Evolutionary conservation across 1,140 invertebrate genomes (phyloP).

Genomic region (Drosophila kepulauana): DNA sequence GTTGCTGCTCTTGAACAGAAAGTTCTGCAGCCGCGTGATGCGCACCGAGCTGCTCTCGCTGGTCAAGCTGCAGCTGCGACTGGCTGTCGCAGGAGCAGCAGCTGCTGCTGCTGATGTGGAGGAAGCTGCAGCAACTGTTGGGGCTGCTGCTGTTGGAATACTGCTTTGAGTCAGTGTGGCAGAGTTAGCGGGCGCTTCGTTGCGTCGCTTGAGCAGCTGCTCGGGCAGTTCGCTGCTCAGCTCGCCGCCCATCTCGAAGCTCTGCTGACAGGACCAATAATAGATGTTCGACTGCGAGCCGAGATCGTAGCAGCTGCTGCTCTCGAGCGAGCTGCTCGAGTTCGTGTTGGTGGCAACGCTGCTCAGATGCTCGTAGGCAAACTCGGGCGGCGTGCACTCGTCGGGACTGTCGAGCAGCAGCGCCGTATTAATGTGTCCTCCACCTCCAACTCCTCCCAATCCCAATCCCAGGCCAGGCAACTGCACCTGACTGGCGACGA

Average conservation of each 20-base stretch:
- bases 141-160: slow-evolving; percentile 14
- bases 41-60: slow-evolving; percentile 79
- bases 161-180: slow-evolving; percentile 19
- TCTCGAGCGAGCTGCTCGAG: slow-evolving; percentile 80
- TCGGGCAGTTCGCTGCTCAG: slow-evolving; percentile 21
- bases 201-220: slow-evolving; percentile 36
- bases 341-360: slow-evolving; percentile 76
- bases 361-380: slow-evolving; percentile 77
- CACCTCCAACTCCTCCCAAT: slow-evolving; percentile 15
- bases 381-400: slow-evolving; percentile 80
- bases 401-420: slow-evolving; percentile 79
- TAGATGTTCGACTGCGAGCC: slow-evolving; percentile 68
- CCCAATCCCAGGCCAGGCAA: slow-evolving; percentile 63
- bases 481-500: slow-evolving; percentile 44
- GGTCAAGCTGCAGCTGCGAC: slow-evolving; percentile 77
- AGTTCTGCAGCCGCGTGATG: slow-evolving; percentile 76
- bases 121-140: neutral
- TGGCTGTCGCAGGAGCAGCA: slow-evolving; percentile 31
- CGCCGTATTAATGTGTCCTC: slow-evolving; percentile 78
- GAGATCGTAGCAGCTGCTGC: slow-evolving; percentile 76
- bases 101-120: slow-evolving; percentile 7
- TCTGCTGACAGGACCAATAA: slow-evolving; percentile 63
- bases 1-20: slow-evolving; percentile 82
- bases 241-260: slow-evolving; percentile 72
- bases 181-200: slow-evolving; percentile 15